These are phyloP conservation scores for Micrasema minimum DNA, from an alignment of 1,140 invertebrate genomes.

Conservation along the genomic window DNA sequence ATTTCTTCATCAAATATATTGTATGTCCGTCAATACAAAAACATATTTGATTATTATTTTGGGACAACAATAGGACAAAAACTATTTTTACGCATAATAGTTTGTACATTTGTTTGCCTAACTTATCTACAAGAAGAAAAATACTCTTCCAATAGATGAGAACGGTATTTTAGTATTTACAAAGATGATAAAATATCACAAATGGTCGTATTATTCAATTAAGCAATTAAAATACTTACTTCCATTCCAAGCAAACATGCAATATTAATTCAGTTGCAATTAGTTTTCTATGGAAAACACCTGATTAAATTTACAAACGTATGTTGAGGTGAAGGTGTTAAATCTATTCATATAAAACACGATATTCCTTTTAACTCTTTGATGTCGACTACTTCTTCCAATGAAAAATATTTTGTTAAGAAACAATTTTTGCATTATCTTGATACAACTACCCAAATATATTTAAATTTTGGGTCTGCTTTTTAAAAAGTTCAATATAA, in stretches of 20 bases:
- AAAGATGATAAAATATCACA: constrained; percentile 8
- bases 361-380: neutral
- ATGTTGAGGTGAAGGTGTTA: neutral
- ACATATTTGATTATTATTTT: too few species aligned
- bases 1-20: too few species aligned
- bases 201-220: constrained; percentile 24
- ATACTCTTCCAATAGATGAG: neutral
- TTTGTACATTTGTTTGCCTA: too few species aligned
- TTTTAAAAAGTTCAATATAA: too few species aligned
- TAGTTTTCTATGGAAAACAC: constrained; percentile 16
- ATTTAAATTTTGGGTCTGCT: too few species aligned
- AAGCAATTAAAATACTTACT: constrained; percentile 25
- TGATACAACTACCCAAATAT: too few species aligned
- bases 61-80: too few species aligned
- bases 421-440: too few species aligned
- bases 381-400: too few species aligned
- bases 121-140: neutral
- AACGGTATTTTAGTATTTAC: neutral
- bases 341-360: neutral
- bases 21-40: too few species aligned
- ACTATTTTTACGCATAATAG: too few species aligned
- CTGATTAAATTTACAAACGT: constrained; percentile 10
- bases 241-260: constrained; percentile 6
- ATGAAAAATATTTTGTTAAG: too few species aligned
- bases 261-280: constrained; percentile 37